phyloP scores from a whole-genome alignment of 2,888 invertebrate species.

The Leucophenga maculata region DNA sequence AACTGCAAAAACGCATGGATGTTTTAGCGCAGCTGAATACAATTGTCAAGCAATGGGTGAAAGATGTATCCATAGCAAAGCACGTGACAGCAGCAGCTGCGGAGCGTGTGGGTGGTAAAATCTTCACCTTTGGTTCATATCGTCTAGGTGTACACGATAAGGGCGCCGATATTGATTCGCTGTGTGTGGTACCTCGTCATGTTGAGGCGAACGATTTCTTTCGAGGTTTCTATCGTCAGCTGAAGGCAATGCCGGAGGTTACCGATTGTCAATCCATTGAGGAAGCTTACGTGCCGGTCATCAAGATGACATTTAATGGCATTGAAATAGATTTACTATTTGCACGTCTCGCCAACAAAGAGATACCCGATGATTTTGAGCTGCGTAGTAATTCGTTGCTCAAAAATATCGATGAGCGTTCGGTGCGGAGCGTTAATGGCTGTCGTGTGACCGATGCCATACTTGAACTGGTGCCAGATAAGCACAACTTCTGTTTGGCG shows the following conservation, averaged over 20 bases:
- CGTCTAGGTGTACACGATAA: background rate
- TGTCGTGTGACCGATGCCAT: conserved; percentile 98
- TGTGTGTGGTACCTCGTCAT: conserved; percentile 96
- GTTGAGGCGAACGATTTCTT: conserved; percentile 93
- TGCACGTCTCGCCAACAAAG: conserved; percentile 89
- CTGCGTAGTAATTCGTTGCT: conserved; percentile 88
- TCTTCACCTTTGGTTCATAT: conserved; percentile 75
- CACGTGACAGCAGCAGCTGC: conserved; percentile 91
- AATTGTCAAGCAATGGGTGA: conserved; percentile 92
- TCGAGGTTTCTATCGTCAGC: conserved; percentile 87
- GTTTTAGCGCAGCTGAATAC: conserved; percentile 85
- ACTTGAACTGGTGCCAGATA: conserved; percentile 90
- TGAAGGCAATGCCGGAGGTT: conserved; percentile 86
- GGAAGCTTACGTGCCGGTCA: conserved; percentile 96
- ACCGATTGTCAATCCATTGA: conserved; percentile 88
- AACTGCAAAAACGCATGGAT: conserved; percentile 73
- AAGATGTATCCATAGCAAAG: conserved; percentile 84
- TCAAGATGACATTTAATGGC: conserved; percentile 97
- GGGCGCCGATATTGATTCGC: conserved; percentile 96
- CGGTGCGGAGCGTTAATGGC: conserved; percentile 86
- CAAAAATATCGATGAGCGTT: conserved; percentile 88
- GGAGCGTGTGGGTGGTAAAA: conserved; percentile 92
- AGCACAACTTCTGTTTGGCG: conserved; percentile 90
- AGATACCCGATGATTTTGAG: conserved; percentile 89
- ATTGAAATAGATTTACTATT: conserved; percentile 98